Percentiles rank a stretch among this genome's conserved stretches.
Conservation (phyloP, 2,797 vertebrate genomes). For the Lates japonicus region DNA sequence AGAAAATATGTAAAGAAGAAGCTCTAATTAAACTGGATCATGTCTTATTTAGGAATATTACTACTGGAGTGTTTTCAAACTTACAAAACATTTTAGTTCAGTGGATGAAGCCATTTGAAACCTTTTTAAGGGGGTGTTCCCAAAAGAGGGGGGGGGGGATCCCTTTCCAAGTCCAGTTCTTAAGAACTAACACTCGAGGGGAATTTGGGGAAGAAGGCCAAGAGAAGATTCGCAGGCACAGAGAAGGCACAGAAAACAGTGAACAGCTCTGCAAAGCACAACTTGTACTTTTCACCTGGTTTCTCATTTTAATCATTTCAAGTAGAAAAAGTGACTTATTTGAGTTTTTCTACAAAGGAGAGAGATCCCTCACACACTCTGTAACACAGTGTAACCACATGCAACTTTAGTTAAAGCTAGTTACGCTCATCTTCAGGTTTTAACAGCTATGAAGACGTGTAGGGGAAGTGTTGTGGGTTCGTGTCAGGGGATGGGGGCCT, state of each 20-base stretch:
- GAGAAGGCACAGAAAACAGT: background rate
- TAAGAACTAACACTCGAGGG: slow-evolving; percentile 23
- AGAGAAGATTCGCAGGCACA: slow-evolving; percentile 18
- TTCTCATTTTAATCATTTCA: background rate
- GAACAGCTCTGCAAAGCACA: slow-evolving; percentile 16
- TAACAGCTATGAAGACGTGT: slow-evolving; percentile 6
- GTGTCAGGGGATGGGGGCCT: slow-evolving; percentile 52
- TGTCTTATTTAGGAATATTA: background rate
- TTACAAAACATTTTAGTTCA: background rate
- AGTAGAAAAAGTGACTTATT: background rate
- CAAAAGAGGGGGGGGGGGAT: background rate
- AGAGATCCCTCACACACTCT: background rate
- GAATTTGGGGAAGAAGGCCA: background rate
- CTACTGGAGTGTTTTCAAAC: background rate
- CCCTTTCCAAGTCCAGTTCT: slow-evolving; percentile 3
- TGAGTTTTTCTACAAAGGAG: background rate
- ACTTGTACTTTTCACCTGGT: slow-evolving; percentile 16
- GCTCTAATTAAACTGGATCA: background rate
- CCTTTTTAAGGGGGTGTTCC: background rate
- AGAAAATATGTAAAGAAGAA: background rate
- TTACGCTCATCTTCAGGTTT: slow-evolving; percentile 18
- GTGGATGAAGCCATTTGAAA: background rate
- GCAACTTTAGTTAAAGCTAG: background rate
- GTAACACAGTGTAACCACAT: background rate
- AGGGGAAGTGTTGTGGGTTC: slow-evolving; percentile 48